Conservation (phyloP, 2,888 invertebrate genomes). For the Phyllotreta striolata region DNA sequence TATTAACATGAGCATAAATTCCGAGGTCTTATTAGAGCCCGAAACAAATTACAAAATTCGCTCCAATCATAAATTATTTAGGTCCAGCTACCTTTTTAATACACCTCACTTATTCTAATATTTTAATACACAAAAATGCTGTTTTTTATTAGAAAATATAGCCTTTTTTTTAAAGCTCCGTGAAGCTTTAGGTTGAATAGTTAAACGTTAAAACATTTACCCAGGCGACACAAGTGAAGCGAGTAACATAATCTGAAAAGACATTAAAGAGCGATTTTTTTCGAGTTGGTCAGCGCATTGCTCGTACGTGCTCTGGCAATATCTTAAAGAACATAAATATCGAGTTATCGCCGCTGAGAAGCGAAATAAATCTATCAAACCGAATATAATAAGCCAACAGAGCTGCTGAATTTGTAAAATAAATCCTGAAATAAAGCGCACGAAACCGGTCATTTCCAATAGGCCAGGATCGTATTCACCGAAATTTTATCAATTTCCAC, state of each 20-base stretch:
- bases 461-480: not conserved
- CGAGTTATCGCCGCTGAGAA: constrained; percentile 40
- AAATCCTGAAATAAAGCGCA: constrained; percentile 31
- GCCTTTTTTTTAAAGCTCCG: too few species aligned
- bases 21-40: too few species aligned
- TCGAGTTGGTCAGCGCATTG: constrained; percentile 42
- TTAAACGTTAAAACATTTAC: constrained; percentile 6
- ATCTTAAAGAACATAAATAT: constrained; percentile 43
- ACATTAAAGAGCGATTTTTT: constrained; percentile 43
- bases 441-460: constrained; percentile 1
- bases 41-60: too few species aligned
- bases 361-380: constrained; percentile 43
- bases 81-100: too few species aligned
- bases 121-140: too few species aligned
- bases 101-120: too few species aligned
- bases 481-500: too few species aligned
- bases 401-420: constrained; percentile 37
- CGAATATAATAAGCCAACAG: constrained; percentile 42
- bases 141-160: too few species aligned
- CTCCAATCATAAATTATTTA: too few species aligned
- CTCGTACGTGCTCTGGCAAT: constrained; percentile 45
- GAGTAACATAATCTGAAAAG: constrained; percentile 40
- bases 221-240: constrained; percentile 17
- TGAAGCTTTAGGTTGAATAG: too few species aligned
- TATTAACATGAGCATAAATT: too few species aligned